A percentile compares a stretch with the other conserved stretches of the same genome.
Conservation (phyloP, 1,140 invertebrate species). For the Apis cerana region DNA sequence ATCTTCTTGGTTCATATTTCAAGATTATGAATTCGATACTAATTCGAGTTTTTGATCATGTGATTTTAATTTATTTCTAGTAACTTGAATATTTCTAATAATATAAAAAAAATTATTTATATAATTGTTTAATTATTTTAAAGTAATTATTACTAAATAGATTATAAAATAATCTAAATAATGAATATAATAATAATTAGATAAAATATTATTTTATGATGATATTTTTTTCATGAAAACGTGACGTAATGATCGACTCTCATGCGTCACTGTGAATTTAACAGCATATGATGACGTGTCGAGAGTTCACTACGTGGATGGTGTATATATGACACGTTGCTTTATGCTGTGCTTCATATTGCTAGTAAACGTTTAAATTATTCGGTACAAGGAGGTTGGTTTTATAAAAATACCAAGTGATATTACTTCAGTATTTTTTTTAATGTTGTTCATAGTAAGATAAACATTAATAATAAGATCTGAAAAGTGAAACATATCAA, state of each 20-base stretch:
- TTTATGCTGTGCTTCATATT: background rate
- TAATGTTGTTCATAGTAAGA: background rate
- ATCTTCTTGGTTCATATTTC: too few species aligned
- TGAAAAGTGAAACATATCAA: background rate
- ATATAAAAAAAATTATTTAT: background rate
- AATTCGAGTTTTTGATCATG: too few species aligned
- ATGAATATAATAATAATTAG: background rate
- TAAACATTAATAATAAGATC: background rate
- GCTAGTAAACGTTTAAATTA: conserved; percentile 35
- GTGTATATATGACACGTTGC: conserved; percentile 55
- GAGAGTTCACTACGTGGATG: conserved; percentile 51
- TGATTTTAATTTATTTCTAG: background rate
- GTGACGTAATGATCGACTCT: background rate
- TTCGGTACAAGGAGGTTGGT: background rate
- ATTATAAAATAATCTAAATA: background rate
- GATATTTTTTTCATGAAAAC: conserved; percentile 2
- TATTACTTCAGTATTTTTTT: background rate
- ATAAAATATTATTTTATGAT: background rate
- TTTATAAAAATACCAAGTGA: background rate
- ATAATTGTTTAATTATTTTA: background rate
- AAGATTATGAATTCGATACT: too few species aligned
- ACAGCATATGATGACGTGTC: conserved; percentile 57
- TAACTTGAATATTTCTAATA: background rate
- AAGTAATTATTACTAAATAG: background rate
- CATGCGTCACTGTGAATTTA: conserved; percentile 10